These are phyloP conservation scores for Aproaerema taeniolella DNA, from an alignment of 2,888 invertebrate species.

Conservation along the genomic window DNA sequence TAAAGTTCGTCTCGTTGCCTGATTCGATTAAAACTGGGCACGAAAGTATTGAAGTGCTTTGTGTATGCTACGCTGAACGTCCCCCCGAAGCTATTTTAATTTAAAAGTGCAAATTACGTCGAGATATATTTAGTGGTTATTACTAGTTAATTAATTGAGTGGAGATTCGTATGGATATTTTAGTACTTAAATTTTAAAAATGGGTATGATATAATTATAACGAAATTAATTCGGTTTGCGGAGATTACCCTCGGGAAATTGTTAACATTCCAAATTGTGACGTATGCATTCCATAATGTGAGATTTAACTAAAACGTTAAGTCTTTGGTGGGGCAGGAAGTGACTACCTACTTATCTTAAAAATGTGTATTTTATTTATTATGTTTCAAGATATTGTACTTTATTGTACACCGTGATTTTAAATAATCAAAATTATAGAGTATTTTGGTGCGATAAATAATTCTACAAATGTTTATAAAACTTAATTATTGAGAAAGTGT, in stretches of 20 bases:
- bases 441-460: constrained; percentile 76
- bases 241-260: constrained; percentile 30
- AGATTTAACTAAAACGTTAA: constrained; percentile 37
- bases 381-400: constrained; percentile 56
- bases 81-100: constrained; percentile 68
- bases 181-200: constrained; percentile 56
- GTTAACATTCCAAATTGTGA: constrained; percentile 52
- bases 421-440: constrained; percentile 54
- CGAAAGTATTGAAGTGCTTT: constrained; percentile 53
- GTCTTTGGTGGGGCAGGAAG: constrained; percentile 63
- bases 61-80: constrained; percentile 68
- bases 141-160: constrained; percentile 57
- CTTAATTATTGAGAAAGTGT: constrained; percentile 58
- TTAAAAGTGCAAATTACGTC: constrained; percentile 70
- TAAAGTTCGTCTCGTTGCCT: too few relatives aligned
- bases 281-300: constrained; percentile 50
- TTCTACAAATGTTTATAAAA: constrained; percentile 71
- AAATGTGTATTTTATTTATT: constrained; percentile 44
- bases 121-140: constrained; percentile 59
- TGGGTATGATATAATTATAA: constrained; percentile 41
- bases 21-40: neutral
- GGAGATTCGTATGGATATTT: constrained; percentile 68
- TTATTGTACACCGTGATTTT: constrained; percentile 49
- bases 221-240: constrained; percentile 23
- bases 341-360: constrained; percentile 54